Percentiles rank a stretch among this genome's conserved stretches.
Evolutionary conservation across 2,113 vertebrate genomes (phyloP).

Genomic region (Zapornia atra): DNA sequence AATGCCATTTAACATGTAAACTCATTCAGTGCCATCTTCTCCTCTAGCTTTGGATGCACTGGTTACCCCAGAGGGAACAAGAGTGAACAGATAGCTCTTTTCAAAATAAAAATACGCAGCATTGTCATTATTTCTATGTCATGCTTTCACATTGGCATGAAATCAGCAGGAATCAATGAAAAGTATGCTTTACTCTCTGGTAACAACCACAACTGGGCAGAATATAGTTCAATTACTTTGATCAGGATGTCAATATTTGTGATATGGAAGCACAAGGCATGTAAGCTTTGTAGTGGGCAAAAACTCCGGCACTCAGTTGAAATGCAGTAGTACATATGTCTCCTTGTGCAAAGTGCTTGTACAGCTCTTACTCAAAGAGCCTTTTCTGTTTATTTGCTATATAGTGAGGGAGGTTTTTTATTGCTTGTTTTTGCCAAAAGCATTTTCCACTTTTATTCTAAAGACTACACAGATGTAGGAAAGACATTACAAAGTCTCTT

Average conservation of each 20-base stretch:
- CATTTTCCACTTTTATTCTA: background rate
- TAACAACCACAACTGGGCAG: background rate
- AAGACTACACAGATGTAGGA: background rate
- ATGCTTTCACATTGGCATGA: background rate
- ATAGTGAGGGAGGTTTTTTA: background rate
- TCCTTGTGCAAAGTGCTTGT: background rate
- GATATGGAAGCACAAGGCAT: background rate
- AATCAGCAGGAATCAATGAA: slow-evolving; percentile 14
- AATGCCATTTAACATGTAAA: background rate
- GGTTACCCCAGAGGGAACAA: background rate
- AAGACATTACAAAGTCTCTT: background rate
- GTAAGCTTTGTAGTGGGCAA: background rate
- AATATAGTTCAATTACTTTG: slow-evolving; percentile 22
- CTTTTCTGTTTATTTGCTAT: background rate
- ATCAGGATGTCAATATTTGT: slow-evolving; percentile 18
- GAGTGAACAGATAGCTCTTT: background rate
- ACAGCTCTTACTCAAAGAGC: background rate
- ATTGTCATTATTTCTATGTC: slow-evolving; percentile 7
- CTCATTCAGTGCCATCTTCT: background rate
- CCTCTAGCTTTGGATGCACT: background rate
- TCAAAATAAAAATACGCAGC: background rate
- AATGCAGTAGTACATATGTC: background rate
- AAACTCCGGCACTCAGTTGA: background rate
- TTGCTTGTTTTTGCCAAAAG: slow-evolving; percentile 1
- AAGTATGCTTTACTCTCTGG: background rate